Evolutionary conservation across 2,888 invertebrate species (phyloP), one percentile per base, ranked within the genome.

Genomic region (Athalia cordata): DNA sequence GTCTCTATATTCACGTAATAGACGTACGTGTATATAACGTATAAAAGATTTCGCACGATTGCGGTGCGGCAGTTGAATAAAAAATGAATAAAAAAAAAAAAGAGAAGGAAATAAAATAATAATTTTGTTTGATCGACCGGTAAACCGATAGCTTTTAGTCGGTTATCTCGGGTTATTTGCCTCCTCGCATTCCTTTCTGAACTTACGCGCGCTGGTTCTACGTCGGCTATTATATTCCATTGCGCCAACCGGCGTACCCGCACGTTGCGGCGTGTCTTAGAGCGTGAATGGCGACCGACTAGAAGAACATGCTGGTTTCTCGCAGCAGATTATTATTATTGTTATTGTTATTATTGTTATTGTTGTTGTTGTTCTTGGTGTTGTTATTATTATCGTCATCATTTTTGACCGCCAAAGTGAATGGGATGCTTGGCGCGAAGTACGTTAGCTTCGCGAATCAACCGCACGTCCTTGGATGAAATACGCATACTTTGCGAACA

Each of bases 391-490:
- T 43, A 52, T 68, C 43, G 13, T 72, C 13, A 59, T 72, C 59
- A 47, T 72, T 72, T 72, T 72, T 59, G 50, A 72, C 72, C 59
- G 59, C 43, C 72, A 61, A 72, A 72, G 72, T 72, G 72, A 61
- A 72, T 72, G 72, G 45, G 59, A 72, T 61, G 72, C 59, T 43
- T 68, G 43, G 49, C 68, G 49, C 49, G 55, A 68, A 52, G n/a
- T n/a, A n/a, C 49, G 49, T 7, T 15, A 29, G 11, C 29, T 52
- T 15, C 62, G 62, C 62, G 6, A n/a, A 13, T 3, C 11, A 11
- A 52, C 8, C 52, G 52, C 13, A 61, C 49, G 52, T 68, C 68
- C 55, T 55, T 68, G 68, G 11, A 68, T 15, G 52, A 68, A 68
- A 55, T 49, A 66, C 52, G 52, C 68, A 55, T 55, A 68, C 49